These are phyloP conservation scores for Scortum barcoo DNA, from an alignment of 2,113 vertebrate species.

Conservation along the genomic window DNA sequence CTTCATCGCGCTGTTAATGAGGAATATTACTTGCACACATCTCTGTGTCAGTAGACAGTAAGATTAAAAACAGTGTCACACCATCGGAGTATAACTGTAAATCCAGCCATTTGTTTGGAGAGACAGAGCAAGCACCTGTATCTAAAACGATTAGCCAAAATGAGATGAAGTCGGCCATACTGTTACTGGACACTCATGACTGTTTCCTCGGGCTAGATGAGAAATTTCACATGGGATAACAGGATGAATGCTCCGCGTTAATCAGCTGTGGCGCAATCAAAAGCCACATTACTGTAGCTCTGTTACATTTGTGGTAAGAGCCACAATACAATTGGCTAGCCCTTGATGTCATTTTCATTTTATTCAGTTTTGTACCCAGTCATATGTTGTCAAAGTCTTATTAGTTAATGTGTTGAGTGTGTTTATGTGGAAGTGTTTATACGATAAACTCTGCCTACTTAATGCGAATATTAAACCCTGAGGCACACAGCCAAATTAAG, in stretches of 20 bases:
- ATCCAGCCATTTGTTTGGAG: conserved; percentile 38
- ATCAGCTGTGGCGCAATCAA: neutral
- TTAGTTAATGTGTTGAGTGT: conserved; percentile 68
- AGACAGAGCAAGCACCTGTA: conserved; percentile 46
- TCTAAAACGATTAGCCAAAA: conserved; percentile 30
- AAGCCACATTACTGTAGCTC: neutral
- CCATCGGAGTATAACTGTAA: conserved; percentile 25
- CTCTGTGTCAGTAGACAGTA: neutral
- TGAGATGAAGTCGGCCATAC: conserved; percentile 78
- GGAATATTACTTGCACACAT: neutral
- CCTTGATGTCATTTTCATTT: conserved; percentile 65
- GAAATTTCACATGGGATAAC: conserved; percentile 36
- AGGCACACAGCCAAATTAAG: conserved; percentile 15
- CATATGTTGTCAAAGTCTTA: conserved; percentile 66
- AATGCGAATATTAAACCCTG: neutral
- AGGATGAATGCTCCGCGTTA: conserved; percentile 14
- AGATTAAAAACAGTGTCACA: conserved; percentile 15
- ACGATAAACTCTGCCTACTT: conserved; percentile 8
- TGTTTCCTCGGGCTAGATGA: conserved; percentile 58
- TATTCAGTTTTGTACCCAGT: conserved; percentile 68
- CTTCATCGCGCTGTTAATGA: conserved; percentile 7
- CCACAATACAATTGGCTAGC: conserved; percentile 2
- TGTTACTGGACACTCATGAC: conserved; percentile 86
- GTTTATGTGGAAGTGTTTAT: conserved; percentile 62
- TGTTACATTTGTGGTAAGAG: conserved; percentile 23